Conservation (phyloP, 92 coral and sea anemone genomes). For the Parazoanthus swiftii region DNA sequence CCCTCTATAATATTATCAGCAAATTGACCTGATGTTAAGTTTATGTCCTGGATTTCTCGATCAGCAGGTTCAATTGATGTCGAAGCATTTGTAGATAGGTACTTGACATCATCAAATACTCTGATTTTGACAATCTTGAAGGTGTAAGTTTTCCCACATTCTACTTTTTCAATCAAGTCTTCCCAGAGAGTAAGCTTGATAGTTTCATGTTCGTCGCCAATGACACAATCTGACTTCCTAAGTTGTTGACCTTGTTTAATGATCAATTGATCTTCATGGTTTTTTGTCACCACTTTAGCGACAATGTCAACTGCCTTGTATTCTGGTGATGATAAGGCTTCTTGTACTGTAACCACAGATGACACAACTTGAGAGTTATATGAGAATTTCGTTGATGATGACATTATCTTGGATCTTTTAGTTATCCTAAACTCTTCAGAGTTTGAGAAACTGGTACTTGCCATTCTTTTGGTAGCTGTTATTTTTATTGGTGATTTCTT, state of each 20-base stretch:
- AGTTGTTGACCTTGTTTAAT: slow-evolving; percentile 24
- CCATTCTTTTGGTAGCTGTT: not conserved
- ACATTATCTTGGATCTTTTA: slow-evolving; percentile 43
- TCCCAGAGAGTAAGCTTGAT: slow-evolving; percentile 39
- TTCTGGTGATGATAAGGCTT: slow-evolving; percentile 30
- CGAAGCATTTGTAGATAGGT: slow-evolving; percentile 24
- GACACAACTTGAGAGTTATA: slow-evolving; percentile 43
- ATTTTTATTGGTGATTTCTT: not conserved
- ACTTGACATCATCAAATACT: slow-evolving; percentile 37
- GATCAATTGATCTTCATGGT: slow-evolving; percentile 19
- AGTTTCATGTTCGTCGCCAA: slow-evolving; percentile 10
- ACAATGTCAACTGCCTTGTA: slow-evolving; percentile 22
- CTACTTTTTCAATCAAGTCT: slow-evolving; percentile 19
- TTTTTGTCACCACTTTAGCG: slow-evolving; percentile 22
- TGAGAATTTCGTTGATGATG: slow-evolving; percentile 44
- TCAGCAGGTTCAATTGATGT: slow-evolving; percentile 10
- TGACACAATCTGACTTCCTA: too few relatives aligned
- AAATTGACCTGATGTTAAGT: slow-evolving; percentile 17
- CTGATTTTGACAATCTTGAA: slow-evolving; percentile 28
- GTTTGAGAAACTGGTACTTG: slow-evolving; percentile 16
- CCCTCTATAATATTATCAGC: slow-evolving; percentile 31
- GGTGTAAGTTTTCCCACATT: not conserved
- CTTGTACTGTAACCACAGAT: slow-evolving; percentile 44
- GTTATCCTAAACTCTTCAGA: slow-evolving; percentile 43
- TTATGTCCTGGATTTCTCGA: slow-evolving; percentile 17